Conservation (phyloP, 2,113 vertebrate genomes). For the Pseudorectes ferrugineus region DNA sequence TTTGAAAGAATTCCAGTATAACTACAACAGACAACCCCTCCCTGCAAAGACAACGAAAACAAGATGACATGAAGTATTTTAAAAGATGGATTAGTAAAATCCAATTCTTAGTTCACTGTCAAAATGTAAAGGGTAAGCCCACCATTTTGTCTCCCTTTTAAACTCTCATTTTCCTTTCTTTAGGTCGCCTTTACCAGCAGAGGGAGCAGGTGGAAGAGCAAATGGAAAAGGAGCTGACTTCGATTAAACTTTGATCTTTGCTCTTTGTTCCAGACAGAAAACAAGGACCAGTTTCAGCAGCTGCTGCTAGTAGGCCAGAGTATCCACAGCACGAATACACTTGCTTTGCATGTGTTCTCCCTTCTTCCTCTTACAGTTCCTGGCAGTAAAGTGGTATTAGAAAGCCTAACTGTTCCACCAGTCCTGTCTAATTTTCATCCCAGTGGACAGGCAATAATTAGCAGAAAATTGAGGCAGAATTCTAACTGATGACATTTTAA, state of each 20-base stretch:
- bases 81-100: background rate
- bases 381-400: background rate
- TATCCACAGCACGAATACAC: background rate
- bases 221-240: background rate
- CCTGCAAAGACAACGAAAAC: background rate
- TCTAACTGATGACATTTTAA: background rate
- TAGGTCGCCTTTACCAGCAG: slow-evolving; percentile 24
- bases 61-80: background rate
- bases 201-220: slow-evolving; percentile 50
- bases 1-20: background rate
- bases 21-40: background rate
- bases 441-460: background rate
- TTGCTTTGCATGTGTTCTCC: background rate
- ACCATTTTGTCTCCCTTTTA: slow-evolving; percentile 36
- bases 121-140: background rate
- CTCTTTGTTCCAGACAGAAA: background rate
- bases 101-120: background rate
- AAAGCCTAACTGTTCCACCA: background rate
- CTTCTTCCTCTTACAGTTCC: background rate
- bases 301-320: background rate
- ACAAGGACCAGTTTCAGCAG: background rate
- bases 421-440: background rate
- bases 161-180: background rate
- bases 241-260: background rate
- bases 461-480: background rate